These are phyloP conservation scores for Scotopteryx bipunctaria DNA, from an alignment of 2,888 invertebrate genomes.

Conservation along the genomic window DNA sequence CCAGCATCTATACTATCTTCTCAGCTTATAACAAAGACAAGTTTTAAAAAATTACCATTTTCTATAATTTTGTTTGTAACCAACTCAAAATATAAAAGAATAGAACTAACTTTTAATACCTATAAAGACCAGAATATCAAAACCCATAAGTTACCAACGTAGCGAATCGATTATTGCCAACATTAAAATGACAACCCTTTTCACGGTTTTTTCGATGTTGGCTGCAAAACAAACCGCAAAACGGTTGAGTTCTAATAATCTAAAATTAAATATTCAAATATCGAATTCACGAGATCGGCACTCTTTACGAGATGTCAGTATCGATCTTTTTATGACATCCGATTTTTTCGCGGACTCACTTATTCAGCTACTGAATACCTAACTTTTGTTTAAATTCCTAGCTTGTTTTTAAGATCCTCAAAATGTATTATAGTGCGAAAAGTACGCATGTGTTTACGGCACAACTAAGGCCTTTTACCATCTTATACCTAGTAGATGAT, in stretches of 20 bases:
- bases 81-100: too few species aligned
- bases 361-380: conserved; percentile 17
- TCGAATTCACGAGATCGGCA: conserved; percentile 45
- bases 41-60: too few species aligned
- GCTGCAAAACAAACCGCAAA: conserved; percentile 62
- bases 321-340: conserved; percentile 54
- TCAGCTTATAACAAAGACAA: too few species aligned
- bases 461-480: too few species aligned
- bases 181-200: conserved; percentile 59
- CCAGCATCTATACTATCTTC: too few species aligned
- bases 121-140: too few species aligned
- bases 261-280: conserved; percentile 46
- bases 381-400: background rate
- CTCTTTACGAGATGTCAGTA: conserved; percentile 60
- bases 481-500: too few species aligned
- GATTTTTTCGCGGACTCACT: conserved; percentile 25
- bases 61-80: too few species aligned
- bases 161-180: conserved; percentile 47
- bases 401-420: too few species aligned
- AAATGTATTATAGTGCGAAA: too few species aligned
- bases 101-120: too few species aligned
- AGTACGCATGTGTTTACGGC: too few species aligned
- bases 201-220: conserved; percentile 51
- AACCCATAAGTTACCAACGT: conserved; percentile 25
- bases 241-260: conserved; percentile 47